A percentile compares a stretch with the other conserved stretches of the same genome.
phyloP scores from a whole-genome alignment of 2,888 invertebrate genomes.

The Iphiclides podalirius region DNA sequence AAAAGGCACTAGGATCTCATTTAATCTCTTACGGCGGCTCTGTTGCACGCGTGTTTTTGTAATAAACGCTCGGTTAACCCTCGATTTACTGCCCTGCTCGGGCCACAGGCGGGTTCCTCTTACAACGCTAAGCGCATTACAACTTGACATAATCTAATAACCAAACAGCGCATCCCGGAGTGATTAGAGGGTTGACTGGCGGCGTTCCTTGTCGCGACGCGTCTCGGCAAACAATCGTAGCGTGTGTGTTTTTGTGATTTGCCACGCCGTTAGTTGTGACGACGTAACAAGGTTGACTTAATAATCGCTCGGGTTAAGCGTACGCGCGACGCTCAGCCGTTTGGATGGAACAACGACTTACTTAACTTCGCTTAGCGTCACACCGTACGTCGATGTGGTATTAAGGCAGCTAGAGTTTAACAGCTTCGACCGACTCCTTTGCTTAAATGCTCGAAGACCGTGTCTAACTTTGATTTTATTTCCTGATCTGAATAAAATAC shows the following conservation, averaged over 20 bases:
- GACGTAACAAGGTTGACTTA: constrained; percentile 16
- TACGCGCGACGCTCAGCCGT: not conserved
- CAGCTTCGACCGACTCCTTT: too few relatives aligned
- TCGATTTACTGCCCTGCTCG: constrained; percentile 16
- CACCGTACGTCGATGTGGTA: not conserved
- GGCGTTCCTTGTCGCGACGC: constrained; percentile 4
- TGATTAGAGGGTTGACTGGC: constrained; percentile 21
- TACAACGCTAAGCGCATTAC: constrained; percentile 47
- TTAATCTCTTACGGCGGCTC: too few relatives aligned
- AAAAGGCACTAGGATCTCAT: constrained; percentile 3
- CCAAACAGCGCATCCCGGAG: constrained; percentile 28
- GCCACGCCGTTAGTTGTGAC: constrained; percentile 14
- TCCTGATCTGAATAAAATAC: too few relatives aligned
- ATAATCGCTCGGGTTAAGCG: constrained; percentile 12
- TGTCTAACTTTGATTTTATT: too few relatives aligned
- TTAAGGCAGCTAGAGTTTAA: not conserved
- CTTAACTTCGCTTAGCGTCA: not conserved
- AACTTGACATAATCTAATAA: constrained; percentile 46
- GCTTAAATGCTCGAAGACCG: too few relatives aligned
- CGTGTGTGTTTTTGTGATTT: constrained; percentile 23
- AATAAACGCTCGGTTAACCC: constrained; percentile 16
- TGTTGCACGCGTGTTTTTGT: constrained; percentile 22
- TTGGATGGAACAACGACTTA: not conserved
- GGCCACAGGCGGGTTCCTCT: constrained; percentile 48
- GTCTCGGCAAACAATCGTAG: constrained; percentile 16